phyloP scores from a whole-genome alignment of 2,113 vertebrate species.

The Apodemus sylvaticus region DNA sequence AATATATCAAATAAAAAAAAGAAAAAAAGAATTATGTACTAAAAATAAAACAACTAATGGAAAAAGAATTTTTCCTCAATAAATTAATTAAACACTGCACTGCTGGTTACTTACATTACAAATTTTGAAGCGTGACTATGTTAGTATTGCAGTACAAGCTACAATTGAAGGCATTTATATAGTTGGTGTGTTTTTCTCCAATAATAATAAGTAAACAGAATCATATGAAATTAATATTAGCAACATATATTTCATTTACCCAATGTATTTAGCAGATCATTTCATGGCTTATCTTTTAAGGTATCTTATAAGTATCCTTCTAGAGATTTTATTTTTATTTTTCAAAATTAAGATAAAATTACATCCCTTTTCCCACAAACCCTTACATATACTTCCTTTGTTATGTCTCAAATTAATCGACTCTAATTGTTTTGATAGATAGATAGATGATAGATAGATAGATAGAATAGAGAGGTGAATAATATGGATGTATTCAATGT shows the following conservation, averaged over 20 bases:
- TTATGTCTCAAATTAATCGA: background rate
- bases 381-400: too few species aligned
- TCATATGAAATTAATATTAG: background rate
- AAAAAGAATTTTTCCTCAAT: background rate
- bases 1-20: too few species aligned
- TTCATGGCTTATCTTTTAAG: background rate
- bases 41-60: too few species aligned
- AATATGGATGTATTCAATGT: too few species aligned
- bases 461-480: background rate
- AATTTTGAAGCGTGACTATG: background rate
- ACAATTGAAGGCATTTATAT: background rate
- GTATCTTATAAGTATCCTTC: background rate
- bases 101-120: background rate
- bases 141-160: background rate
- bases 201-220: constrained; percentile 21
- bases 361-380: background rate
- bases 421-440: background rate
- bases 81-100: background rate
- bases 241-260: background rate
- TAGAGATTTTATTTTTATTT: background rate
- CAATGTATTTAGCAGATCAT: background rate
- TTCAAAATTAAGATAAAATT: background rate
- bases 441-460: background rate
- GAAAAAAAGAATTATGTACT: too few species aligned
- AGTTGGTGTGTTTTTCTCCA: background rate